Percentiles rank a stretch among this genome's conserved stretches.
These are phyloP conservation scores for Peromyscus aztecus DNA, from an alignment of 2,797 vertebrate genomes.

Conservation along the genomic window DNA sequence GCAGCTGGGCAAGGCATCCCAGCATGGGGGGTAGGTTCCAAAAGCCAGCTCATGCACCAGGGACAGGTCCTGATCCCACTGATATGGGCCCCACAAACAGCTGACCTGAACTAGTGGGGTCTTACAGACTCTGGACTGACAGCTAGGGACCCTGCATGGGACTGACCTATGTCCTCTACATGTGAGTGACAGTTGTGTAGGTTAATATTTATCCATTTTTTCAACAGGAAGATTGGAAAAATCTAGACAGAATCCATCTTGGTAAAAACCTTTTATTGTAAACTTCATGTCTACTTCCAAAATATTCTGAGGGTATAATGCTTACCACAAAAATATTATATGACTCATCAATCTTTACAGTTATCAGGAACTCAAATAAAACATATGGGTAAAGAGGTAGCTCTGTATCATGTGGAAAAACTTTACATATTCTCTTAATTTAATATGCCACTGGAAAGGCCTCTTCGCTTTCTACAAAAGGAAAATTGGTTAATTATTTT, in stretches of 20 bases:
- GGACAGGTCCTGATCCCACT: background rate
- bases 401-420: background rate
- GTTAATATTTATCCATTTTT: background rate
- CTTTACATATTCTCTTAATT: background rate
- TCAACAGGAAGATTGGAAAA: background rate
- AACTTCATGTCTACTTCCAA: conserved; percentile 4
- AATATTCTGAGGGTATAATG: background rate
- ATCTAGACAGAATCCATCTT: background rate
- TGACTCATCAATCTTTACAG: background rate
- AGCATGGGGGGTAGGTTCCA: background rate
- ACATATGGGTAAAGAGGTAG: background rate
- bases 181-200: background rate
- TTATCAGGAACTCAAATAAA: background rate
- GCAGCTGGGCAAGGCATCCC: background rate
- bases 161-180: background rate
- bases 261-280: background rate
- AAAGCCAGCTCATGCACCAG: background rate
- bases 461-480: background rate
- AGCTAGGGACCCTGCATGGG: background rate
- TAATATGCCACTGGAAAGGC: background rate
- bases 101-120: too few relatives aligned
- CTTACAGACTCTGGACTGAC: background rate
- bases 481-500: background rate
- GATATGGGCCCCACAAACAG: background rate
- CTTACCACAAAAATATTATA: background rate